Evolutionary conservation across 2,888 invertebrate genomes (phyloP).

Genomic region (Strigamia maritima): DNA sequence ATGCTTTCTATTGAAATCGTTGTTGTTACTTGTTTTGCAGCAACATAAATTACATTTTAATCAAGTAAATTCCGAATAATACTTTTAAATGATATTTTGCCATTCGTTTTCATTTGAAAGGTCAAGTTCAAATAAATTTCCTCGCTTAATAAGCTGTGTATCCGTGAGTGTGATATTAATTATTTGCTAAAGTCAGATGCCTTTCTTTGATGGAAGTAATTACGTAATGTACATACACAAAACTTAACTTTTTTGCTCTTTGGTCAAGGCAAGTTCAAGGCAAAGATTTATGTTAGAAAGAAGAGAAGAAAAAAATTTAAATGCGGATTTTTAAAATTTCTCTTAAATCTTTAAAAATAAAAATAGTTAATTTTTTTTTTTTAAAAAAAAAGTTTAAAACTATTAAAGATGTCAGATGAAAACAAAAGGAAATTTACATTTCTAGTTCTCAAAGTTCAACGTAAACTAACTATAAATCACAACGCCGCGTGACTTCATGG

Average conservation of each 20-base stretch:
- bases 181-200: neutral
- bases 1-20: too few relatives aligned
- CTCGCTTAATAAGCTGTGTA: neutral
- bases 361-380: neutral
- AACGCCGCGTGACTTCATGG: conserved; percentile 7
- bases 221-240: neutral
- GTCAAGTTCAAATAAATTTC: conserved; percentile 21
- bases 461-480: neutral
- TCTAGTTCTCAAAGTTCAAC: neutral
- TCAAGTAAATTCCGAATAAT: neutral
- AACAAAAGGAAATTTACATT: conserved; percentile 22
- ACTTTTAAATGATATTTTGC: neutral
- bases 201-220: conserved; percentile 13
- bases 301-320: neutral
- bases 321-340: neutral
- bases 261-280: conserved; percentile 30
- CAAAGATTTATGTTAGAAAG: neutral
- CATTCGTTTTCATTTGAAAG: neutral
- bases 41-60: neutral
- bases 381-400: neutral
- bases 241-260: neutral
- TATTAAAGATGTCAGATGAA: neutral
- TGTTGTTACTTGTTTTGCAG: too few relatives aligned
- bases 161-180: conserved; percentile 2
- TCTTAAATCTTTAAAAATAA: neutral